phyloP scores from a whole-genome alignment of 2,888 invertebrate species.

The Acleris literana region DNA sequence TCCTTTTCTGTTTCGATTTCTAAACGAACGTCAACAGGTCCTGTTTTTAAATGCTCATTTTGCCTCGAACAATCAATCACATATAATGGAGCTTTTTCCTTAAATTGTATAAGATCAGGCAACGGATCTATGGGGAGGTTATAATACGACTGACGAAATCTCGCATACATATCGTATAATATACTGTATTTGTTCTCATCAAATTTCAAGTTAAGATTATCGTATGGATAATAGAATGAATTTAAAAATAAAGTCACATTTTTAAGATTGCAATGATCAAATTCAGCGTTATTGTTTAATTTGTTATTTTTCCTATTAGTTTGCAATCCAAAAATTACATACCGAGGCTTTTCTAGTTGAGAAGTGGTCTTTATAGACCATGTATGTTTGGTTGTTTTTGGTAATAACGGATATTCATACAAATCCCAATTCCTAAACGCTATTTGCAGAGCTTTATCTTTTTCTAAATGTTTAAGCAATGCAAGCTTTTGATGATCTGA shows the following conservation, averaged over 20 bases:
- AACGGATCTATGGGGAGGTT: too few species aligned
- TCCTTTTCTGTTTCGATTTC: slow-evolving; percentile 31
- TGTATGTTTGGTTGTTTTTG: too few species aligned
- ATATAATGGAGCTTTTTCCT: too few species aligned
- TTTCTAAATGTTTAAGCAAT: slow-evolving; percentile 42
- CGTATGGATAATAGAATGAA: slow-evolving; percentile 54
- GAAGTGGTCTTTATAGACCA: slow-evolving; percentile 1
- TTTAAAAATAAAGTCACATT: slow-evolving; percentile 56
- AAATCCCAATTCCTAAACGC: too few species aligned
- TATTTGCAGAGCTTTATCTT: not conserved
- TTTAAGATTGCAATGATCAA: slow-evolving; percentile 49
- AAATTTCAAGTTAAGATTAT: slow-evolving; percentile 51
- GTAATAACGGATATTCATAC: too few species aligned
- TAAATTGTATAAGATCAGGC: too few species aligned
- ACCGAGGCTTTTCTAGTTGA: slow-evolving; percentile 58
- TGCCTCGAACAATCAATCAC: too few species aligned
- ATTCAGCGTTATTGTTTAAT: slow-evolving; percentile 39
- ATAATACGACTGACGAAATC: slow-evolving; percentile 38
- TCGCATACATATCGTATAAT: slow-evolving; percentile 2
- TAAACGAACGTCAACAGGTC: slow-evolving; percentile 17
- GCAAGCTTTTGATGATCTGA: slow-evolving; percentile 35
- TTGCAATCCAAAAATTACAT: slow-evolving; percentile 57
- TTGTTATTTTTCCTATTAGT: slow-evolving; percentile 51
- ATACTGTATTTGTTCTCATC: slow-evolving; percentile 16
- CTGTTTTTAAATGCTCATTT: too few species aligned